Evolutionary conservation across 2,888 invertebrate genomes (phyloP).

Genomic region (Acheta domesticus): DNA sequence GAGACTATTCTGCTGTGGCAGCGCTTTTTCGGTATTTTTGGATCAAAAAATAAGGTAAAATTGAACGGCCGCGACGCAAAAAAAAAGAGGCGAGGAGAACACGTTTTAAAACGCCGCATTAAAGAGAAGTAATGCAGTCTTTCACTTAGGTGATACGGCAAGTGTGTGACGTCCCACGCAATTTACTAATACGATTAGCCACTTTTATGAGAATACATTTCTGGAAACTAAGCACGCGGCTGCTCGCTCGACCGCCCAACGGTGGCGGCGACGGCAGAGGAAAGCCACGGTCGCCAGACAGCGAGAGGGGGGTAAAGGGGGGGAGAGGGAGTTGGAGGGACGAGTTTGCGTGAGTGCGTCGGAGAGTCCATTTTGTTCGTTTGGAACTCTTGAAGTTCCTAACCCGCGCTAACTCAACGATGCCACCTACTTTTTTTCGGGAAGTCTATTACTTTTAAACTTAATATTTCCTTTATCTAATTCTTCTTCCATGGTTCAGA

Average conservation of each 20-base stretch:
- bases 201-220: not conserved
- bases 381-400: too few relatives aligned
- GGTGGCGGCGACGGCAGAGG: not conserved
- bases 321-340: not conserved
- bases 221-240: not conserved
- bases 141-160: conserved; percentile 3
- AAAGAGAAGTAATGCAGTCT: not conserved
- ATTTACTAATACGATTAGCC: conserved; percentile 3
- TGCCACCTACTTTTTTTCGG: too few relatives aligned
- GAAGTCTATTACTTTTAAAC: too few relatives aligned
- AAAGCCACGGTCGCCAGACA: not conserved
- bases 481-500: too few relatives aligned
- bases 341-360: too few relatives aligned
- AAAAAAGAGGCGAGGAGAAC: not conserved
- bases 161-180: not conserved
- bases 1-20: conserved; percentile 1
- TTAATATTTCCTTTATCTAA: too few relatives aligned
- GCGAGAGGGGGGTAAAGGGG: not conserved
- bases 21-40: conserved; percentile 11
- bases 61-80: not conserved
- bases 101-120: not conserved
- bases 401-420: too few relatives aligned
- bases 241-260: too few relatives aligned
- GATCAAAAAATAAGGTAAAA: conserved; percentile 3
- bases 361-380: too few relatives aligned